Base-by-base conservation (phyloP, 2,113 vertebrate genomes). In the Festucalex cinctus region DNA sequence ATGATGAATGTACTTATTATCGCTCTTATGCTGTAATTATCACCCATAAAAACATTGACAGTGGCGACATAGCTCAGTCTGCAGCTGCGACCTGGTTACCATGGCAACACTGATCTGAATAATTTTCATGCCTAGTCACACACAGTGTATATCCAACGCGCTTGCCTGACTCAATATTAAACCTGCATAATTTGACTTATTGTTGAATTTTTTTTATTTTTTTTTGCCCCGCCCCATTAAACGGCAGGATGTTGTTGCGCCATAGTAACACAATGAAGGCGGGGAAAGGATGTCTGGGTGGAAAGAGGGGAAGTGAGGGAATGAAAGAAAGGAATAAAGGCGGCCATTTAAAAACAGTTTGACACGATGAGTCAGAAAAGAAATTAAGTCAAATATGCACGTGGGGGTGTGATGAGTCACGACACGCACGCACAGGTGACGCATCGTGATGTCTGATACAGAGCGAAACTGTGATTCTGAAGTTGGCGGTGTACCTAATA, bases 81-180 rank as follows among this genome's bases (percentile, higher is more conserved):
- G 68, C 78, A 74, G 80, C 80, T 86, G 80, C 58, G 59, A 69
- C 49, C 68, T 58, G 35, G 81, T 81, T 80, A 44, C 83, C 63
- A 76, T 78, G 81, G 71, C 83, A 81, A 83, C 78, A 56, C 26
- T 2, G 6, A 53, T 67, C 39, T 63, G 75, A 69, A 74, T 37
- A 53, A 70, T 71, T 66, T 68, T 57, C 60, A 24, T 48, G 73
- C 69, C 69, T 69, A 68, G 73, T 83, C 81, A 77, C 26, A 64
- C 51, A 41, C 69, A 67, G 17, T 36, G 37, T 14, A n/a, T 26
- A 43, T 32, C 8, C 37, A 65, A 58, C 19, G 32, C 4, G 54
- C 9, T 44, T 32, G 65, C 35, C 51, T 20, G 3, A 66, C 3
- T 53, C 51, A 24, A 24, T 53, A 24, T 53, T 10, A 24, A 22